Percentiles rank a stretch among this genome's conserved stretches.
Evolutionary conservation across 2,797 vertebrate species (phyloP).

Genomic region (Streptopelia turtur): DNA sequence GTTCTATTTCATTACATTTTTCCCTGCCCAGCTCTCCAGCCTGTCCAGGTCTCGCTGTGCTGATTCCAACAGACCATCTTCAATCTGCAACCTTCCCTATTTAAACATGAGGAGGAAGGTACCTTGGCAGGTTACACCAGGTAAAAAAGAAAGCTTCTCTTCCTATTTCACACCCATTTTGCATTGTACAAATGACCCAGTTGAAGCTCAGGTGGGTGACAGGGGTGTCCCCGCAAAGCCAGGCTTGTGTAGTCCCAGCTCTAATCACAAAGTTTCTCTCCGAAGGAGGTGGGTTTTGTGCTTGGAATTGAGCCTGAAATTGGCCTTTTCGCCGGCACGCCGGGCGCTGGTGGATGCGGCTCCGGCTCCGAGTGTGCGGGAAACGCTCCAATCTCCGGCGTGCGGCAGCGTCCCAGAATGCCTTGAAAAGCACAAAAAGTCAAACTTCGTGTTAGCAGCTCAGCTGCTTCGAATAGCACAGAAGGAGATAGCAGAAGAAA

Average conservation of each 20-base stretch:
- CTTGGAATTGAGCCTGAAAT: conserved; percentile 33
- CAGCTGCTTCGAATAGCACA: conserved; percentile 51
- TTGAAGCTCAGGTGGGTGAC: neutral
- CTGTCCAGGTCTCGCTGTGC: too few relatives aligned
- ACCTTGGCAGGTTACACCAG: neutral
- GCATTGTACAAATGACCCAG: rapidly evolving
- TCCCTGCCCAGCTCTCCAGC: too few relatives aligned
- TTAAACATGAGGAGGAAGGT: neutral
- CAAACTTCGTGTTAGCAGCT: conserved; percentile 21
- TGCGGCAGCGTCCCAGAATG: conserved; percentile 22
- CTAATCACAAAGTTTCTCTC: neutral
- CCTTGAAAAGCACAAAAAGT: conserved; percentile 60
- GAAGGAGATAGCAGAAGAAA: conserved; percentile 42
- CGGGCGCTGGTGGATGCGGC: neutral
- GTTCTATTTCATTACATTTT: too few relatives aligned
- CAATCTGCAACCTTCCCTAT: neutral
- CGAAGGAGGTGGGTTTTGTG: neutral
- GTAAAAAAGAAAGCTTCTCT: neutral
- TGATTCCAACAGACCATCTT: neutral
- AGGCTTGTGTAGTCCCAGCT: neutral
- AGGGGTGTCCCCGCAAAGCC: rapidly evolving
- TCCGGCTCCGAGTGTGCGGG: neutral
- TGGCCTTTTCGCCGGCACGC: conserved; percentile 1
- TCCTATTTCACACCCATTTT: neutral
- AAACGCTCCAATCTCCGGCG: conserved; percentile 16